Evolutionary conservation across 2,113 vertebrate species (phyloP), one percentile per base, ranked within the genome.

Genomic region (Hippoglossus stenolepis): DNA sequence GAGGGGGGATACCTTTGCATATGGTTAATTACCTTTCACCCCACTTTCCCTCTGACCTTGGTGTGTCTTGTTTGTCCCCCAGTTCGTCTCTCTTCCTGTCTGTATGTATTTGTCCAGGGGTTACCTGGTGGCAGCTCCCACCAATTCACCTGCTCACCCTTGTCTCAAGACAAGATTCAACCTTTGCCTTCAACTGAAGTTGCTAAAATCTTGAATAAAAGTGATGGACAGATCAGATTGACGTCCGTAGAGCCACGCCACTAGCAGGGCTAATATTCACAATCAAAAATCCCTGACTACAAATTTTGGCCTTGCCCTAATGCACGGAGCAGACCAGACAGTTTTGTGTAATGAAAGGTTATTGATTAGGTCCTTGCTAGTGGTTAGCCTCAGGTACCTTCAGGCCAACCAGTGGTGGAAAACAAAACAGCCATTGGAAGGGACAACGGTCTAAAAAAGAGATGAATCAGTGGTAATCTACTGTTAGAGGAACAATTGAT

Each of bases 401-500:
- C 63, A 80, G 68, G 61, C 79, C 77, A 85, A 84, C 85, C 76
- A 85, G 70, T 58, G 69, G 73, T 93, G 90, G 88, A 93, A 93
- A 93, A 92, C 86, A 83, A 91, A 84, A 91, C 90, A 69, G 76
- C 51, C 86, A 90, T 61, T 70, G 81, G 83, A 76, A 70, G 79
- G 89, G 88, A 83, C 85, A 90, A 80, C 89, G 86, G 86, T 88
- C 85, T 89, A 81, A 90, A 89, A 86, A 87, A 89, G 85, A 93
- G 83, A 89, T 84, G 87, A 93, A 89, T 91, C 86, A 77, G 85
- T 89, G 84, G 79, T 91, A 86, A 91, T 90, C 85, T 86, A 88
- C 87, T 90, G 89, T 85, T 85, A 87, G 89, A 86, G 86, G 90
- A 93, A 93, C 92, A 93, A 93, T 93, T 89, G 91, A 93, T 93